Conservation (phyloP, 2,888 invertebrate species). For the Platycheirus albimanus region DNA sequence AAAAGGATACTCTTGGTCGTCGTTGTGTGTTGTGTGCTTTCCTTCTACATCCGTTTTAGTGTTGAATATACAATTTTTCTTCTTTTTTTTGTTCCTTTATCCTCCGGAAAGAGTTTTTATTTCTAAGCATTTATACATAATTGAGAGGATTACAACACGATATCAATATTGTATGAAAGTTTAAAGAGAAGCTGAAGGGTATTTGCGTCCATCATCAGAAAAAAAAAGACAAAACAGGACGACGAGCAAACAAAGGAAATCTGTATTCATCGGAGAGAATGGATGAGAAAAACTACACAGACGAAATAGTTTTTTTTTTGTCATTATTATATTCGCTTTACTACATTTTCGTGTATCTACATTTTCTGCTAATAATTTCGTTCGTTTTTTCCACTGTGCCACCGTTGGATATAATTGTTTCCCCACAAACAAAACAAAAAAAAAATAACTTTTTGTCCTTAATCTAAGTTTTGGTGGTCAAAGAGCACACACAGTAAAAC, state of each 20-base stretch:
- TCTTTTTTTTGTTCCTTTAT: no score
- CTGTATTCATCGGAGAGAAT: slow-evolving; percentile 54
- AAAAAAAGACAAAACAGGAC: slow-evolving; percentile 5
- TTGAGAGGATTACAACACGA: slow-evolving; percentile 57
- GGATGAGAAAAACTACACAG: slow-evolving; percentile 10
- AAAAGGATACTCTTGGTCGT: slow-evolving; percentile 26
- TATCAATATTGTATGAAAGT: slow-evolving; percentile 51
- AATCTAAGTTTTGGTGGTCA: not conserved
- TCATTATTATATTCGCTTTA: not conserved
- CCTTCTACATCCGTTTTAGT: not conserved
- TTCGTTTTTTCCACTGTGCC: slow-evolving; percentile 37
- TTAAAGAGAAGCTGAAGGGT: slow-evolving; percentile 8
- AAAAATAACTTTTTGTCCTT: not conserved
- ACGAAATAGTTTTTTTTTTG: slow-evolving; percentile 33
- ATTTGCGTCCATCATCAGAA: slow-evolving; percentile 33
- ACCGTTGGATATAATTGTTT: slow-evolving; percentile 7
- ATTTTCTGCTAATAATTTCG: slow-evolving; percentile 29
- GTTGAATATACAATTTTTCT: slow-evolving; percentile 43
- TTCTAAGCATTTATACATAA: slow-evolving; percentile 36
- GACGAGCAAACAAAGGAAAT: slow-evolving; percentile 58
- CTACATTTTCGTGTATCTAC: slow-evolving; percentile 57
- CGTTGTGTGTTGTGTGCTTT: not conserved
- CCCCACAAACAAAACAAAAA: not conserved
- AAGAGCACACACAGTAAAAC: not conserved
- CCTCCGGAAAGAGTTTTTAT: slow-evolving; percentile 24